A percentile compares a stretch with the other conserved stretches of the same genome.
These are phyloP conservation scores for Diadophis punctatus DNA, from an alignment of 2,113 vertebrate genomes.

Conservation along the genomic window DNA sequence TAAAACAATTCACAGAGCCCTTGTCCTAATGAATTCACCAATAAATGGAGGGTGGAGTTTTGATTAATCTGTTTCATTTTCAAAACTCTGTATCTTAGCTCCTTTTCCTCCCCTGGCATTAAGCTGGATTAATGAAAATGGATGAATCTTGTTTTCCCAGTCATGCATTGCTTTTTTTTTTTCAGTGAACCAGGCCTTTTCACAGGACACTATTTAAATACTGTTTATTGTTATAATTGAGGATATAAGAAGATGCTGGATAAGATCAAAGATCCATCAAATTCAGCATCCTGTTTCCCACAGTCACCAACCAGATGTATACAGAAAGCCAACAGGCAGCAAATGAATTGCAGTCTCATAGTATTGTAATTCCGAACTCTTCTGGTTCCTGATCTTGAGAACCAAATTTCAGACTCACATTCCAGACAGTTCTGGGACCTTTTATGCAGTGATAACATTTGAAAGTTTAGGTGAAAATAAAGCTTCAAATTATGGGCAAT, in stretches of 20 bases:
- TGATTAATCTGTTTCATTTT: background rate
- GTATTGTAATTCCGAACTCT: background rate
- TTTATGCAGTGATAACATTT: background rate
- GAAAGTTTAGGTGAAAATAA: background rate
- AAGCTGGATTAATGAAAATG: background rate
- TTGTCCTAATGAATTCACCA: background rate
- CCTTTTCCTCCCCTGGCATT: fast-evolving
- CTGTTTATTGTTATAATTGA: background rate
- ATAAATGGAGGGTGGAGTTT: background rate
- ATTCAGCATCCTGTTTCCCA: background rate
- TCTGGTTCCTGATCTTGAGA: background rate
- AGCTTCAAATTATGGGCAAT: background rate
- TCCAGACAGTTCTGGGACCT: background rate
- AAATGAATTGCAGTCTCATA: background rate
- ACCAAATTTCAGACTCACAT: background rate
- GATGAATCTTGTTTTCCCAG: background rate
- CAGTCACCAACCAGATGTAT: background rate
- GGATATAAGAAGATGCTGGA: background rate
- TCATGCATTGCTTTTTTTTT: background rate
- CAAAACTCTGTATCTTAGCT: background rate
- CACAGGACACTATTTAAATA: background rate
- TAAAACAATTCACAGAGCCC: background rate
- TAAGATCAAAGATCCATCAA: background rate
- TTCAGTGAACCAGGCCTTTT: background rate
- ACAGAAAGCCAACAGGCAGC: background rate